Percentiles rank a stretch among this genome's conserved stretches.
Evolutionary conservation across 1,140 invertebrate species (phyloP).

Genomic region (Frieseomelitta varia): DNA sequence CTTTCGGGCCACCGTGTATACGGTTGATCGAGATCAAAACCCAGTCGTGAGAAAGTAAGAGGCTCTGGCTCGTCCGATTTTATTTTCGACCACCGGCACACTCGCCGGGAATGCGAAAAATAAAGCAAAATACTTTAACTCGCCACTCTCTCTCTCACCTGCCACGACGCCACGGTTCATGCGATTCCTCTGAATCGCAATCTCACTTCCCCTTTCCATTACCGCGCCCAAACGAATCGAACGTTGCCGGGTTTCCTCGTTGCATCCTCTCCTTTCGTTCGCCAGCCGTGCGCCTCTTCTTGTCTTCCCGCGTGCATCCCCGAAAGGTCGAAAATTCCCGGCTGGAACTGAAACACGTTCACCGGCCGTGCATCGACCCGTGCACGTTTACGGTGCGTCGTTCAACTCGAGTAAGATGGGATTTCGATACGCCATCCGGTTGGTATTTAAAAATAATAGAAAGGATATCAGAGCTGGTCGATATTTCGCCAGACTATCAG

Average conservation of each 20-base stretch:
- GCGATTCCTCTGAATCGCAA: slow-evolving; percentile 23
- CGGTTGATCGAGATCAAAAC: slow-evolving; percentile 40
- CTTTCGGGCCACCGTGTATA: slow-evolving; percentile 50
- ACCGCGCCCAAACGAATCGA: slow-evolving; percentile 52
- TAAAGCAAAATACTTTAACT: slow-evolving; percentile 58
- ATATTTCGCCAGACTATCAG: neutral
- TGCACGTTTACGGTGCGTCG: neutral
- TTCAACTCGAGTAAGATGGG: neutral
- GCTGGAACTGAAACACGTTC: neutral
- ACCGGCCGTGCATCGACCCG: neutral
- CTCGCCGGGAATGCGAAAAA: slow-evolving; percentile 55
- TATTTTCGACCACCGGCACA: slow-evolving; percentile 59
- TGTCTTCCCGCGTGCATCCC: neutral
- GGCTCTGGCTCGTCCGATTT: slow-evolving; percentile 64
- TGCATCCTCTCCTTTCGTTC: slow-evolving; percentile 46
- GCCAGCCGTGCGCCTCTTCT: neutral
- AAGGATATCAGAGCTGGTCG: neutral
- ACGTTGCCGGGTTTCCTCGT: slow-evolving; percentile 42
- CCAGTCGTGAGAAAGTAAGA: slow-evolving; percentile 68
- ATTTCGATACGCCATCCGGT: neutral
- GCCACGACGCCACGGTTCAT: slow-evolving; percentile 2
- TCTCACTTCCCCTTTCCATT: slow-evolving; percentile 57
- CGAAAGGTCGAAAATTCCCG: neutral
- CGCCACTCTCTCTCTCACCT: slow-evolving; percentile 56
- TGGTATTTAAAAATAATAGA: neutral